Conservation (phyloP, 2,797 vertebrate species). For the Chloroceryle inda region DNA sequence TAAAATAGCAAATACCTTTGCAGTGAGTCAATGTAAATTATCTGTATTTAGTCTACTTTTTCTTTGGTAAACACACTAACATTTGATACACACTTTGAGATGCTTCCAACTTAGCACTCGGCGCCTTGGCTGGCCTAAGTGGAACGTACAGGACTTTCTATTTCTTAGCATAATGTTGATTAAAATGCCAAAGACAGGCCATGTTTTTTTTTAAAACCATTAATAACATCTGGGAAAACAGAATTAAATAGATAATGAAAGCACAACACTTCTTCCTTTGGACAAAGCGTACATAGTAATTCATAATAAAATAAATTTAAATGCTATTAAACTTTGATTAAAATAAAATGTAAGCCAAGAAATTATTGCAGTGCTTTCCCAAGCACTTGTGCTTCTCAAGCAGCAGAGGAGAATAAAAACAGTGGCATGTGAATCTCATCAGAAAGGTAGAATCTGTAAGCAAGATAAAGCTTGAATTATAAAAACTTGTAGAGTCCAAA, state of each 20-base stretch:
- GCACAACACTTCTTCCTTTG: constrained; percentile 2
- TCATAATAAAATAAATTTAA: constrained; percentile 29
- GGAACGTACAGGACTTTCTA: background rate
- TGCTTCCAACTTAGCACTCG: background rate
- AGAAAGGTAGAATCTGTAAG: background rate
- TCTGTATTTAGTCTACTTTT: background rate
- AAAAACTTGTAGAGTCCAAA: background rate
- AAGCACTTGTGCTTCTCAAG: background rate
- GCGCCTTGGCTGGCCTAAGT: background rate
- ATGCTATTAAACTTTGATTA: constrained; percentile 25
- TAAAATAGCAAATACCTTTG: background rate
- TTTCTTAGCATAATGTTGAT: constrained; percentile 1
- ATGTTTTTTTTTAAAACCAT: background rate
- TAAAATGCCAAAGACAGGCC: constrained; percentile 24
- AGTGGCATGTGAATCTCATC: background rate
- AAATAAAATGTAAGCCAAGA: constrained; percentile 11
- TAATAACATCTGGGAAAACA: background rate
- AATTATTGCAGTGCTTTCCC: constrained; percentile 12
- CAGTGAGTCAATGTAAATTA: accelerated
- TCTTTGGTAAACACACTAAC: background rate
- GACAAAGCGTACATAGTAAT: background rate
- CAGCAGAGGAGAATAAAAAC: background rate
- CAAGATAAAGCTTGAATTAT: background rate
- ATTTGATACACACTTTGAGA: background rate
- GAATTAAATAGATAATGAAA: constrained; percentile 34